Base-by-base conservation (phyloP, 2,113 vertebrate species). In the Oreotrochilus melanogaster region DNA sequence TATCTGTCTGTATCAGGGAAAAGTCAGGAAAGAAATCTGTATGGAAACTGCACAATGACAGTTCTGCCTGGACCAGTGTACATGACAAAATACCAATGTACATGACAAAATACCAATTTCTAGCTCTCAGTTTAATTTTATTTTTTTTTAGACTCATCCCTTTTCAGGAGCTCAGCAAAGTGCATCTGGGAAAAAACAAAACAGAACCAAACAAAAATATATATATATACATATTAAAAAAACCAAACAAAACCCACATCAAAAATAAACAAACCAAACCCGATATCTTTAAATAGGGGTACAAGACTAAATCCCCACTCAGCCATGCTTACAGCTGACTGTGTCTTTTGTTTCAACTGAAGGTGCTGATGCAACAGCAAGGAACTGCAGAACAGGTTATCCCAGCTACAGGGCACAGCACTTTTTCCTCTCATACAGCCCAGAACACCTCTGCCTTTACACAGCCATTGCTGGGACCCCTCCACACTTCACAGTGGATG, bases 11-110 rank as follows among this genome's bases (percentile, higher is more conserved):
- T 11, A 62, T 18, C 66, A 76, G 10, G 23, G 14, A 24, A 93
- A 61, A 86, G 31, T 17, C 16, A 50, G 16, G 25, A 24, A 71
- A 83, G 60, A 73, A 89, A 58, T 25, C 31, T 6, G 2, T 18
- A 37, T 13, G 24, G 67, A 14, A 83, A 87, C 58, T 6, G 18
- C 48, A 30, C 37, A 45, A 24, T 9, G 14, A 62, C 13, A 67
- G 33, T 51, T 86, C 61, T 81, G 24, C 43, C 35, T 35, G 35
- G 3, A 47, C 6, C 27, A 30, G 7, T 3, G 7, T 10, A 48
- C 0, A 0, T 31, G 33, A 57, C 50, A 71, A 12, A 37, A 78
- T 2, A 37, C 10, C 13, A 18, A 4, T 4, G 3, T 1, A n/a
- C 0, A 2, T 2, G 18, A 70, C 17, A 13, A 70, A 15, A 13